These are phyloP conservation scores for Saccostrea cuccullata DNA, from an alignment of 1,140 invertebrate species.

Conservation along the genomic window DNA sequence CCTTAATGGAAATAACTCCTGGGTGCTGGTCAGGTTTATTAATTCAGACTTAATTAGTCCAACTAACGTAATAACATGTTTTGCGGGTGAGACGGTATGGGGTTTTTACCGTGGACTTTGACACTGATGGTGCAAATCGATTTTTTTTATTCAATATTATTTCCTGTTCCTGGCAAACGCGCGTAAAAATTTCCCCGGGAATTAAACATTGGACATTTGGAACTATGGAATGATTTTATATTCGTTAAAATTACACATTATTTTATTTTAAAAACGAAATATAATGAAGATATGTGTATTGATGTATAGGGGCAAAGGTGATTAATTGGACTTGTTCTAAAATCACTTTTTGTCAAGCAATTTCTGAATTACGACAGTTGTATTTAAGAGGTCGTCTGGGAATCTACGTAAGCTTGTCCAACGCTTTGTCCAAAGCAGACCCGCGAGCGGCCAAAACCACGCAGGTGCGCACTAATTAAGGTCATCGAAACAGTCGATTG, in stretches of 20 bases:
- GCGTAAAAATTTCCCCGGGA: too few species aligned
- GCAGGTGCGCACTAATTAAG: constrained; percentile 31
- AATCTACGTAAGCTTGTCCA: background rate
- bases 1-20: background rate
- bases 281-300: too few species aligned
- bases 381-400: background rate
- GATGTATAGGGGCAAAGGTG: too few species aligned
- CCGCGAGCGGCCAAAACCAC: constrained; percentile 18
- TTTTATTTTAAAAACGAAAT: too few species aligned
- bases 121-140: constrained; percentile 1
- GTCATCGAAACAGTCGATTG: constrained; percentile 32
- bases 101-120: background rate
- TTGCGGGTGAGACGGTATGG: background rate
- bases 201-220: too few species aligned
- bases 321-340: too few species aligned
- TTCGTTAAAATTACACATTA: too few species aligned
- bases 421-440: background rate
- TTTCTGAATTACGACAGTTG: background rate
- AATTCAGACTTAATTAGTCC: constrained; percentile 11
- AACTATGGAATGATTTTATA: too few species aligned
- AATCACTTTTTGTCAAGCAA: too few species aligned
- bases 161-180: too few species aligned
- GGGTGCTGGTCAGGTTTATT: background rate
- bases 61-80: constrained; percentile 22
- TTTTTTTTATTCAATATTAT: background rate